A percentile compares a stretch with the other conserved stretches of the same genome.
Conservation (phyloP, 2,113 vertebrate species). For the Tympanuchus pallidicinctus region DNA sequence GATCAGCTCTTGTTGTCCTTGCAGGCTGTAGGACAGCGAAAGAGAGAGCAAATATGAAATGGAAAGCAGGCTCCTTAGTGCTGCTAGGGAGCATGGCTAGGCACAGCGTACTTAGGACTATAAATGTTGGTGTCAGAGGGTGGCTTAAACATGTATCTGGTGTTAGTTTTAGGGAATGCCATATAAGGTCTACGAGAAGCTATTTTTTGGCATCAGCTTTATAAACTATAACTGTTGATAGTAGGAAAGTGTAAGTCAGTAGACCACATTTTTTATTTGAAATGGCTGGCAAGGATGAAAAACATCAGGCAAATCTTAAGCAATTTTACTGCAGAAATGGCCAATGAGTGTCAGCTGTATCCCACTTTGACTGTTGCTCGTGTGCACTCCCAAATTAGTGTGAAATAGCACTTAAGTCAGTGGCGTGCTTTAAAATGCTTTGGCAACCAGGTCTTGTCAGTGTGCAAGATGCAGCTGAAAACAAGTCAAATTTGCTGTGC, state of each 20-base stretch:
- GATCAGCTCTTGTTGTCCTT: neutral
- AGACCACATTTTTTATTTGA: neutral
- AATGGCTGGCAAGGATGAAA: neutral
- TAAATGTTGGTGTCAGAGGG: neutral
- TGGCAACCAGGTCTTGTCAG: neutral
- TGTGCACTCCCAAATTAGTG: neutral
- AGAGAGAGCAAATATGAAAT: neutral
- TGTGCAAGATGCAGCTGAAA: neutral
- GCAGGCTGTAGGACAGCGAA: neutral
- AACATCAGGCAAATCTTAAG: neutral
- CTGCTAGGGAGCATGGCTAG: neutral
- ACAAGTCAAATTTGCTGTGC: neutral
- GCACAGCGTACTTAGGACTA: neutral
- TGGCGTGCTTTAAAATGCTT: neutral
- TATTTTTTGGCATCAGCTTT: slow-evolving; percentile 30
- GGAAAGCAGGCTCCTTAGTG: neutral
- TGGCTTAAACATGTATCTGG: neutral
- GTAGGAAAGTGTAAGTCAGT: neutral
- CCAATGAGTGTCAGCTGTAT: neutral
- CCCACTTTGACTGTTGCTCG: neutral
- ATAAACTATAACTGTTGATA: neutral
- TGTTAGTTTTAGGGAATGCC: neutral
- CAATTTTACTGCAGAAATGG: neutral
- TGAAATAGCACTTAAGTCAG: neutral
- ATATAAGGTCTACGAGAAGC: neutral